Evolutionary conservation across 2,113 vertebrate species (phyloP), one percentile per base, ranked within the genome.

Genomic region (Bubo scandiacus): DNA sequence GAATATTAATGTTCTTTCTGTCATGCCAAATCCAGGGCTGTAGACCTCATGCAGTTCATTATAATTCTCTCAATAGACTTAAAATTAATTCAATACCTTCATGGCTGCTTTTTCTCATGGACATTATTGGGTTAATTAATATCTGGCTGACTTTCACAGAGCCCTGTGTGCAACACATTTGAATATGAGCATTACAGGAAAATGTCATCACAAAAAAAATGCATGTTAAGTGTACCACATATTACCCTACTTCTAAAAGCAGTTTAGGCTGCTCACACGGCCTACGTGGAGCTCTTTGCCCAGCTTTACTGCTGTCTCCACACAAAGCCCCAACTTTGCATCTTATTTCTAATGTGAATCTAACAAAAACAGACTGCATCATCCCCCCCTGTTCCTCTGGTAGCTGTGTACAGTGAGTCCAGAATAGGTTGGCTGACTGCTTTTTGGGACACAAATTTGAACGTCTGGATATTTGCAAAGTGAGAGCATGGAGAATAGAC

Each of bases 351-450:
- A 30, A 65, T 0, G 0, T 30, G 22, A 34, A 5, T 42, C 61
- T 54, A 4, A 11, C 19, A 59, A 19, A 30, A 57, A 20, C 1
- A 1, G 15, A 11, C 22, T 12, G 22, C 32, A 4, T 12, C 1
- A 0, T 82, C 25, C 43, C 32, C 15, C 4, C 0, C n/a, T 29
- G 26, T 36, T 42, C 47, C n/a, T 32, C 75, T 27, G 17, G 34
- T 21, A 38, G 38, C 54, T 36, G 18, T 7, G 13, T n/a, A 30
- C 43, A 42, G n/a, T 30, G 13, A 8, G 14, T 8, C 58, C 16
- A 30, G n/a, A 6, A 38, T 15, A 15, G 32, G 19, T 8, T 29
- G 45, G 42, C 70, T 59, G 63, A 7, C 23, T 27, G 29, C 20
- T 77, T 34, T 40, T 58, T n/a, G 43, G 72, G 45, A 72, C 52